Conservation (phyloP, 2,888 invertebrate genomes). For the Cetonia aurata region DNA sequence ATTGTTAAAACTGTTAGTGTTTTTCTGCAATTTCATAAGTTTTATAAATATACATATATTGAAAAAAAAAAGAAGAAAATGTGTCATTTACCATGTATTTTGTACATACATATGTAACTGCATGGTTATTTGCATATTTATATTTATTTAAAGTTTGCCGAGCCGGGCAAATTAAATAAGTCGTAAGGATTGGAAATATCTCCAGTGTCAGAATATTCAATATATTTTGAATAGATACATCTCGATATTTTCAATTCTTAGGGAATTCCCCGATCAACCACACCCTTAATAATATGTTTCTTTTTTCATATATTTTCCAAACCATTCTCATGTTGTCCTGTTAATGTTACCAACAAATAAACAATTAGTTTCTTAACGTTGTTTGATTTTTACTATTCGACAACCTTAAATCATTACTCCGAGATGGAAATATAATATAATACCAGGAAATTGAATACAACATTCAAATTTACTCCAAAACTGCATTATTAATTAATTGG, state of each 20-base stretch:
- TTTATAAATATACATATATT: conserved; percentile 64
- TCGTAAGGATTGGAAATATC: conserved; percentile 2
- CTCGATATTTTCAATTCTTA: conserved; percentile 22
- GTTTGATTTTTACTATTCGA: conserved; percentile 1
- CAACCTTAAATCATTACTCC: too few species aligned
- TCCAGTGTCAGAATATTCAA: conserved; percentile 13
- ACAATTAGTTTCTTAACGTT: conserved; percentile 66
- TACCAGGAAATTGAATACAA: too few species aligned
- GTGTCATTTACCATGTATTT: conserved; percentile 60
- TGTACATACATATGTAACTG: conserved; percentile 62
- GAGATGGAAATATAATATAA: too few species aligned
- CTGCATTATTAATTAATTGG: too few species aligned
- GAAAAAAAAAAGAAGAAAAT: conserved; percentile 61
- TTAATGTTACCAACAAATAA: conserved; percentile 66
- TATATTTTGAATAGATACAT: conserved; percentile 15
- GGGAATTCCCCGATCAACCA: not conserved
- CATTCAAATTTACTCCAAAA: too few species aligned
- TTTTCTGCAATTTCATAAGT: conserved; percentile 68
- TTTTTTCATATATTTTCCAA: conserved; percentile 61
- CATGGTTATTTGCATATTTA: conserved; percentile 64
- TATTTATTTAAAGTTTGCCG: conserved; percentile 57
- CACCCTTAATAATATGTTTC: conserved; percentile 57
- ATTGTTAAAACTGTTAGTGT: conserved; percentile 66
- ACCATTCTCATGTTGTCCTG: conserved; percentile 66
- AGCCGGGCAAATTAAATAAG: not conserved